These are phyloP conservation scores for Labeo catla DNA, from an alignment of 2,113 vertebrate genomes.

Conservation along the genomic window DNA sequence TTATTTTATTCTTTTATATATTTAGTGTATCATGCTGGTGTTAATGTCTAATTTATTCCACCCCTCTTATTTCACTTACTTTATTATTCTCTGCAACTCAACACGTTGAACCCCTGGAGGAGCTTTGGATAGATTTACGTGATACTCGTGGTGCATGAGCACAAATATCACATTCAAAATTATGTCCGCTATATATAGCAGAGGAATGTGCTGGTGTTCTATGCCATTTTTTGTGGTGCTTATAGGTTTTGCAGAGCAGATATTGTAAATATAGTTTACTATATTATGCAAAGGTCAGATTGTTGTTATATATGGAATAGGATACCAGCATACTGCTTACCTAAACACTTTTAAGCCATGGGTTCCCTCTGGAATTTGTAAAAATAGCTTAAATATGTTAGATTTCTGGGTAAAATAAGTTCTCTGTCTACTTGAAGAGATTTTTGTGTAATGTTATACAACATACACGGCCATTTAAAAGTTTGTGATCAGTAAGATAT, in stretches of 20 bases:
- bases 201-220: constrained; percentile 28
- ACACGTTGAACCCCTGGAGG: background rate
- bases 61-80: background rate
- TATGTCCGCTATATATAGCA: background rate
- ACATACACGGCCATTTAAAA: background rate
- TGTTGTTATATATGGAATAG: background rate
- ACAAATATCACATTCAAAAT: constrained; percentile 19
- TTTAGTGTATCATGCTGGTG: background rate
- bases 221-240: background rate
- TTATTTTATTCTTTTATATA: background rate
- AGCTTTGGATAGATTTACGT: constrained; percentile 26
- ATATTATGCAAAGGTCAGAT: background rate
- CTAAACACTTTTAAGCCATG: background rate
- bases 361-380: background rate
- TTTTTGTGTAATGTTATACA: background rate
- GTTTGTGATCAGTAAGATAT: no score
- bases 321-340: background rate
- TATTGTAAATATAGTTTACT: background rate
- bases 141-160: background rate
- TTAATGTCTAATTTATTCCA: background rate
- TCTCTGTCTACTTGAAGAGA: background rate
- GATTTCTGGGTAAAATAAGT: background rate
- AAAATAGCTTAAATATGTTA: background rate
- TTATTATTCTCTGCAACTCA: constrained; percentile 3
- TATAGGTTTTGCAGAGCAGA: background rate